Percentiles rank a stretch among this genome's conserved stretches.
Evolutionary conservation across 2,888 invertebrate genomes (phyloP).

Genomic region (Muscina levida): DNA sequence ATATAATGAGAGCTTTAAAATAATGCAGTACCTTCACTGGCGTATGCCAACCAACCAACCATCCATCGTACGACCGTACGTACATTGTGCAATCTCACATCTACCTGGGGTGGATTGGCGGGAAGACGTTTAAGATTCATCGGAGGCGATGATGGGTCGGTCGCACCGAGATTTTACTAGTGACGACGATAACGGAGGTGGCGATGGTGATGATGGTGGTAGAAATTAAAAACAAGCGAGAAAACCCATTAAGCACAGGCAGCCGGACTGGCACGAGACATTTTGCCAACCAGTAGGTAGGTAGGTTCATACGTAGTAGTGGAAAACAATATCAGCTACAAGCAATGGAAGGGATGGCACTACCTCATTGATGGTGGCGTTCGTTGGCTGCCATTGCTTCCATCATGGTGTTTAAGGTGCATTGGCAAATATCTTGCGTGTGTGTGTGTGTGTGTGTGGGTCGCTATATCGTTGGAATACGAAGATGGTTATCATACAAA

Average conservation of each 20-base stretch:
- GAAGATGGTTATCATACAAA: conserved; percentile 62
- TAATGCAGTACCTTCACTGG: conserved; percentile 54
- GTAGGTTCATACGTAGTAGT: conserved; percentile 56
- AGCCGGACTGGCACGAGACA: background rate
- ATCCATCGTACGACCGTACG: no score
- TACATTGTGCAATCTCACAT: conserved; percentile 43
- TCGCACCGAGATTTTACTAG: background rate
- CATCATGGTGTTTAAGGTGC: no score
- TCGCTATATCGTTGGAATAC: no score
- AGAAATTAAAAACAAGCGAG: conserved; percentile 44
- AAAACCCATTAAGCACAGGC: conserved; percentile 17
- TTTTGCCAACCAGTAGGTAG: background rate
- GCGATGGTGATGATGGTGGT: conserved; percentile 2
- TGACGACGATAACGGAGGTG: background rate
- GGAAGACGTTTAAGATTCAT: background rate
- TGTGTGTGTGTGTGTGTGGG: no score
- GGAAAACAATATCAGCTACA: background rate
- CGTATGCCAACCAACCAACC: no score
- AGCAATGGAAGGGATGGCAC: background rate
- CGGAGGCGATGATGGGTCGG: background rate
- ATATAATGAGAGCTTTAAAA: conserved; percentile 62
- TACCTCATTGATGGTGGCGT: background rate
- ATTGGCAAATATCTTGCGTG: conserved; percentile 41
- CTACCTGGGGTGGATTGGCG: background rate
- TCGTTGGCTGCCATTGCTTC: no score